A percentile compares a stretch with the other conserved stretches of the same genome.
These are phyloP conservation scores for Zygogramma bicolorata DNA, from an alignment of 2,888 invertebrate genomes.

Conservation along the genomic window DNA sequence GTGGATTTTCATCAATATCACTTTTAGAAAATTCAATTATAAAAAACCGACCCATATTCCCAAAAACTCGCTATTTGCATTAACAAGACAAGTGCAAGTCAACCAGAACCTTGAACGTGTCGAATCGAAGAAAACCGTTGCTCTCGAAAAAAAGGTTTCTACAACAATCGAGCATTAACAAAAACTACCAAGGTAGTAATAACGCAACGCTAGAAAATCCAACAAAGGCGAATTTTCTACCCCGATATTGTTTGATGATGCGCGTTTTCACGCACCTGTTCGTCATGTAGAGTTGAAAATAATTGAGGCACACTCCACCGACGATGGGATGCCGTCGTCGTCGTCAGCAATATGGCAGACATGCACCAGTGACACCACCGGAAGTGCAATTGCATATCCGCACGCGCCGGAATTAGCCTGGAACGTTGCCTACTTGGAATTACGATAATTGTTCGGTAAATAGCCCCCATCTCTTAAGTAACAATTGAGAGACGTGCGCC, in stretches of 20 bases:
- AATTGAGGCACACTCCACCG: slow-evolving; percentile 27
- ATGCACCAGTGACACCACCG: slow-evolving; percentile 24
- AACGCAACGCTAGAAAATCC: not conserved
- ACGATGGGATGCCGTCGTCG: not conserved
- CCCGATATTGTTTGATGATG: slow-evolving; percentile 14
- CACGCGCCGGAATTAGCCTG: slow-evolving; percentile 12
- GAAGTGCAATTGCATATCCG: slow-evolving; percentile 17
- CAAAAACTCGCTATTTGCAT: too few species aligned
- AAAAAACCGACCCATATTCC: too few species aligned
- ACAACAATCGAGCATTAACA: not conserved
- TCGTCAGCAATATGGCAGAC: slow-evolving; percentile 17
- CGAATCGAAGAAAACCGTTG: not conserved
- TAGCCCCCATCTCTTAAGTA: slow-evolving; percentile 6
- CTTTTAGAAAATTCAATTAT: too few species aligned
- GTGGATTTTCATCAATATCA: too few species aligned
- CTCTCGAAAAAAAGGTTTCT: not conserved
- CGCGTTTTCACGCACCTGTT: slow-evolving; percentile 22
- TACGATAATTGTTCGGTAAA: not conserved
- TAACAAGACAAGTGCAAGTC: not conserved
- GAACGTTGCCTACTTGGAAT: not conserved
- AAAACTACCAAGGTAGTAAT: not conserved
- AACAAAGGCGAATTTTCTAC: not conserved
- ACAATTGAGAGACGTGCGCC: not conserved
- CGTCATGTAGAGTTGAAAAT: slow-evolving; percentile 8
- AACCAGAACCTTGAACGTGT: not conserved